Evolutionary conservation across 2,113 vertebrate species (phyloP).

Genomic region (Malurus alboscapulatus): DNA sequence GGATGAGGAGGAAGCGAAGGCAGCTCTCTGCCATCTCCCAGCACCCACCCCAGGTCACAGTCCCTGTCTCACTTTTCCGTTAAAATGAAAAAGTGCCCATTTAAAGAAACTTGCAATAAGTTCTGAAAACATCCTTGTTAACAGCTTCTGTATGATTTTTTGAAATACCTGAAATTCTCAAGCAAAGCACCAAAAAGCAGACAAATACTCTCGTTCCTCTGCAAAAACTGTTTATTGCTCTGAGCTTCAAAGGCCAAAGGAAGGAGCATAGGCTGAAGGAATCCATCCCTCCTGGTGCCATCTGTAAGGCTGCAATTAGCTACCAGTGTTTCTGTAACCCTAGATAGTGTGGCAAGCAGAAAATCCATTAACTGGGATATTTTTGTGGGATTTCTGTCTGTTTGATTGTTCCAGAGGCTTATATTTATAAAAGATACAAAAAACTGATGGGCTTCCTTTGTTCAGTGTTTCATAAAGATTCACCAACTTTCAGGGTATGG

Average conservation of each 20-base stretch:
- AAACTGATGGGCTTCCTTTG: not conserved
- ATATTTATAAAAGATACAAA: not conserved
- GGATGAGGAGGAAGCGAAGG: not conserved
- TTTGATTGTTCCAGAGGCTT: not conserved
- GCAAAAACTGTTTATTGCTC: not conserved
- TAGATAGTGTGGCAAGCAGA: not conserved
- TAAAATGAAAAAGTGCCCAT: not conserved
- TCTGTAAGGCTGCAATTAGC: not conserved
- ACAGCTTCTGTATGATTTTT: accelerated
- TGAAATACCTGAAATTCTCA: not conserved
- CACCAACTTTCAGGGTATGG: not conserved
- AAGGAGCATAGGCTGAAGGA: not conserved
- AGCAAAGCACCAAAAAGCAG: not conserved
- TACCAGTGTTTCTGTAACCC: not conserved
- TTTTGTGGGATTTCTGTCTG: not conserved
- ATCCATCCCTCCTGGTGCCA: not conserved
- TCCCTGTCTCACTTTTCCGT: not conserved
- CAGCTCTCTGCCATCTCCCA: not conserved
- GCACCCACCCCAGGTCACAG: not conserved
- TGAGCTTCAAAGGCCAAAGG: not conserved
- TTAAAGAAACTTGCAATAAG: not conserved
- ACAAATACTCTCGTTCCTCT: not conserved
- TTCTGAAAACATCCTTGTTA: not conserved
- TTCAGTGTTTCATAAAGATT: not conserved
- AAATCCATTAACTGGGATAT: not conserved